Conservation (phyloP, 2,888 invertebrate species). For the Platynereis dumerilii region DNA sequence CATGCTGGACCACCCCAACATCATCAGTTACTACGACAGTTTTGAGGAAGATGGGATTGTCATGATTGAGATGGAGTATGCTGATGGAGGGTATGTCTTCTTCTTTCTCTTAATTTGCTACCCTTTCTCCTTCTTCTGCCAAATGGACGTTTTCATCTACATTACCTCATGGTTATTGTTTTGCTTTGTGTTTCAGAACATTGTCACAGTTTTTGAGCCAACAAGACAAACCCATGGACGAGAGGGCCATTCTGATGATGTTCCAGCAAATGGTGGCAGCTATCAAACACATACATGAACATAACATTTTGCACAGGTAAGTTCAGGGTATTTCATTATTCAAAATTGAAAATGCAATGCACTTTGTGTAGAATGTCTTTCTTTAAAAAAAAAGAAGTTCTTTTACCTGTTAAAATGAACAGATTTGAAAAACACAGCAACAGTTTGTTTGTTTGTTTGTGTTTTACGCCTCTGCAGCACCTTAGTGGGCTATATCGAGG, state of each 20-base stretch:
- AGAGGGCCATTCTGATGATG: slow-evolving; percentile 71
- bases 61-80: slow-evolving; percentile 81
- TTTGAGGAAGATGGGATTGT: slow-evolving; percentile 75
- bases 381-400: too few species aligned
- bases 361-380: too few species aligned
- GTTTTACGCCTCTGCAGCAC: too few species aligned
- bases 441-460: too few species aligned
- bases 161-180: background rate
- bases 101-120: too few species aligned
- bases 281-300: slow-evolving; percentile 75
- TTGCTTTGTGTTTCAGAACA: slow-evolving; percentile 63
- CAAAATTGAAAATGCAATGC: too few species aligned
- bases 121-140: too few species aligned
- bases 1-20: slow-evolving; percentile 76
- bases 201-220: slow-evolving; percentile 72
- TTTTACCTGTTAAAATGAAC: too few species aligned
- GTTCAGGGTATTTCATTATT: background rate
- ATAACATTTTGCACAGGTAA: slow-evolving; percentile 69
- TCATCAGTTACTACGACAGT: slow-evolving; percentile 77
- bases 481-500: too few species aligned
- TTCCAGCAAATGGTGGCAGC: slow-evolving; percentile 76
- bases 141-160: too few species aligned
- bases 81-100: slow-evolving; percentile 71
- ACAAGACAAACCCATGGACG: slow-evolving; percentile 68
- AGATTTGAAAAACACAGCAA: too few species aligned